phyloP scores from a whole-genome alignment of 1,140 invertebrate genomes.

The Oppia nitens region DNA sequence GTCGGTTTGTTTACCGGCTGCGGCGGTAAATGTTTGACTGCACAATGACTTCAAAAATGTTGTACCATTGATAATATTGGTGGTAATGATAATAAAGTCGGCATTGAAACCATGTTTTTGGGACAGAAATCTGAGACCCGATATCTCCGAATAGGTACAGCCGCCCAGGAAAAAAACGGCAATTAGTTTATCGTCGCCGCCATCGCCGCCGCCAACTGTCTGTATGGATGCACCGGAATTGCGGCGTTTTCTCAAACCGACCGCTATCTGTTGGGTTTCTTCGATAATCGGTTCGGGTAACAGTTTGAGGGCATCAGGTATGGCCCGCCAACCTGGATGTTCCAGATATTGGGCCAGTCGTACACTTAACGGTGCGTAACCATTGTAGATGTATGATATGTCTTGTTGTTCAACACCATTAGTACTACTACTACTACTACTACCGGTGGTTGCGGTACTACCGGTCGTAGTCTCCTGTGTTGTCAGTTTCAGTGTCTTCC shows the following conservation, averaged over 20 bases:
- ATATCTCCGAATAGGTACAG: conserved; percentile 86
- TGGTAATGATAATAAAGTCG: conserved; percentile 81
- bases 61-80: conserved; percentile 78
- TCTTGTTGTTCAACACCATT: conserved; percentile 48
- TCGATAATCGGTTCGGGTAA: conserved; percentile 43
- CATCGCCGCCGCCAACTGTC: conserved; percentile 4
- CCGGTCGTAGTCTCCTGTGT: conserved; percentile 3
- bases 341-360: conserved; percentile 68
- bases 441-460: too few species aligned
- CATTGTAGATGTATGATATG: conserved; percentile 80
- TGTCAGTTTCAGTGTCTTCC: conserved; percentile 17
- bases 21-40: too few species aligned
- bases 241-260: conserved; percentile 23
- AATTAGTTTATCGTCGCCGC: conserved; percentile 42
- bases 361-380: conserved; percentile 79
- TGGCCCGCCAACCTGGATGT: conserved; percentile 58
- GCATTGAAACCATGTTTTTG: conserved; percentile 81
- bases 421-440: not conserved
- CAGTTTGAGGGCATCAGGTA: conserved; percentile 43
- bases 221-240: conserved; percentile 14
- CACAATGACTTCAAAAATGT: conserved; percentile 59
- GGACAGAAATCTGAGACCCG: conserved; percentile 73
- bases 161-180: conserved; percentile 90
- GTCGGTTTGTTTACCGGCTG: too few species aligned
- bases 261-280: conserved; percentile 34